Conservation (phyloP, 2,888 invertebrate genomes). For the Pyralis farinalis region DNA sequence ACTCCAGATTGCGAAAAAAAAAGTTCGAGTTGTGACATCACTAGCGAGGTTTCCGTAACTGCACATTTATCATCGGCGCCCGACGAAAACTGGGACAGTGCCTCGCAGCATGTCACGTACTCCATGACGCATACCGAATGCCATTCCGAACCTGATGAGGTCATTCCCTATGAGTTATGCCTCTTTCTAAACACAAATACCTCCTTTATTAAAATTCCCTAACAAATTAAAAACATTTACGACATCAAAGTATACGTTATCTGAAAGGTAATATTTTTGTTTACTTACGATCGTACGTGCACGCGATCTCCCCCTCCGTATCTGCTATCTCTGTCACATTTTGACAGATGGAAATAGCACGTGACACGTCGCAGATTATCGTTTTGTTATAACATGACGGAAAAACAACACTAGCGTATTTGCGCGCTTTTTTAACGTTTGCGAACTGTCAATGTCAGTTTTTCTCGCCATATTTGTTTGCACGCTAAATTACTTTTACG, state of each 20-base stretch:
- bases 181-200: constrained; percentile 27
- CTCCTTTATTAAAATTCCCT: constrained; percentile 43
- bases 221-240: constrained; percentile 18
- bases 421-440: constrained; percentile 18
- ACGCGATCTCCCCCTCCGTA: constrained; percentile 30
- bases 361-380: constrained; percentile 35
- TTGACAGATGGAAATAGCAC: constrained; percentile 65
- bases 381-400: constrained; percentile 6
- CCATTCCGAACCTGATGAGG: constrained; percentile 47
- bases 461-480: constrained; percentile 9
- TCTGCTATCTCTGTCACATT: constrained; percentile 55
- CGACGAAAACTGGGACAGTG: constrained; percentile 34
- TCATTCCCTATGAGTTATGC: constrained; percentile 40
- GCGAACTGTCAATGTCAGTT: constrained; percentile 12
- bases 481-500: constrained; percentile 12
- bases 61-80: constrained; percentile 18
- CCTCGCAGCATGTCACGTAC: constrained; percentile 46
- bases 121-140: constrained; percentile 45
- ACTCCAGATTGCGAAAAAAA: too few relatives aligned
- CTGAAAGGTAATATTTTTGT: constrained; percentile 31
- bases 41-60: not conserved
- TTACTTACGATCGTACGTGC: constrained; percentile 42
- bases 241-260: constrained; percentile 22
- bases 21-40: not conserved
- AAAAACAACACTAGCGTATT: constrained; percentile 12